A percentile compares a stretch with the other conserved stretches of the same genome.
Conservation (phyloP, 2,888 invertebrate genomes). For the Neoscelio sp. region DNA sequence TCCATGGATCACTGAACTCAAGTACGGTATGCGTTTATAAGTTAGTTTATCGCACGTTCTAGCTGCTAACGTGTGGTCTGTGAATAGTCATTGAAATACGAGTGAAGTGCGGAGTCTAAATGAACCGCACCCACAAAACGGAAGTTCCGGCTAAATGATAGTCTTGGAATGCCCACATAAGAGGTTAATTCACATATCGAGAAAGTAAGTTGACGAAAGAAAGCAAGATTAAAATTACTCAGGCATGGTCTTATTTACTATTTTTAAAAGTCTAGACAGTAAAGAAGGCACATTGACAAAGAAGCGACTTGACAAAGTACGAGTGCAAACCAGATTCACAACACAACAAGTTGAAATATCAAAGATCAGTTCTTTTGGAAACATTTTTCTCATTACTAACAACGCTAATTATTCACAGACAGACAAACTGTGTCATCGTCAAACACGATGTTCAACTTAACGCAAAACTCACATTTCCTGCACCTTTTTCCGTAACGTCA, state of each 20-base stretch:
- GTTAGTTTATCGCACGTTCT: slow-evolving; percentile 60
- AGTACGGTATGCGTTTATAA: slow-evolving; percentile 51
- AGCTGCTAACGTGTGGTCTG: slow-evolving; percentile 39
- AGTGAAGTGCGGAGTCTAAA: slow-evolving; percentile 41
- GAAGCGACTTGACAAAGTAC: no score
- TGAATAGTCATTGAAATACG: slow-evolving; percentile 51
- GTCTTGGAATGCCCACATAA: slow-evolving; percentile 51
- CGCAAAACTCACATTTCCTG: no score
- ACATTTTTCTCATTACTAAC: no score
- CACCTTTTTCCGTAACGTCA: no score
- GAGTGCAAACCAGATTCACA: no score
- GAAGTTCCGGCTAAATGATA: slow-evolving; percentile 63
- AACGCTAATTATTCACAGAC: no score
- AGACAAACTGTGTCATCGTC: no score
- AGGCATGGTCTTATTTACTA: slow-evolving; percentile 14
- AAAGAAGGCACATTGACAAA: no score
- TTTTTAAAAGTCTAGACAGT: slow-evolving; percentile 14
- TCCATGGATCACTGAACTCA: slow-evolving; percentile 67
- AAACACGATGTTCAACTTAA: no score
- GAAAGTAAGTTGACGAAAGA: slow-evolving; percentile 43
- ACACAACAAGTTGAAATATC: no score
- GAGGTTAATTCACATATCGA: slow-evolving; percentile 54
- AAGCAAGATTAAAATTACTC: slow-evolving; percentile 37
- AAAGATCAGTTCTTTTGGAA: no score
- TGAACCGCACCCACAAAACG: slow-evolving; percentile 61